Percentiles rank a stretch among this genome's conserved stretches.
These are phyloP conservation scores for Mya arenaria DNA, from an alignment of 1,140 invertebrate species.

Conservation along the genomic window DNA sequence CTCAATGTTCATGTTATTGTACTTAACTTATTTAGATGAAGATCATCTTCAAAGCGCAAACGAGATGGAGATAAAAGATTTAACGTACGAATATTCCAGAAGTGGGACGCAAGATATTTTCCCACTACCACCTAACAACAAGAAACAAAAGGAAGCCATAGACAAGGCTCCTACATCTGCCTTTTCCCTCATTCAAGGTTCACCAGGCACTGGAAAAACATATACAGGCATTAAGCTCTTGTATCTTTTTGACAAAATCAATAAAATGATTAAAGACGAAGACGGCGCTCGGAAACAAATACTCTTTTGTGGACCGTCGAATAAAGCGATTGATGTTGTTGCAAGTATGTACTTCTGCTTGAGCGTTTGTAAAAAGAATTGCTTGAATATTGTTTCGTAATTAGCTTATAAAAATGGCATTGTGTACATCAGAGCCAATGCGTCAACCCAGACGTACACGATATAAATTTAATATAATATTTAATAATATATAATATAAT, in stretches of 20 bases:
- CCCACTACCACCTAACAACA: too few species aligned
- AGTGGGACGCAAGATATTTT: too few species aligned
- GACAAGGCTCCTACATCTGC: too few species aligned
- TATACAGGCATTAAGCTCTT: constrained; percentile 68
- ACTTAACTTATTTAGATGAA: neutral
- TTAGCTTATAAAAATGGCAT: too few species aligned
- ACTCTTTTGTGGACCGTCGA: constrained; percentile 70
- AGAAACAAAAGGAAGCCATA: too few species aligned
- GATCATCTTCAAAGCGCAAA: neutral
- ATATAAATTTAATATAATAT: too few species aligned
- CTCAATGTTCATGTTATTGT: neutral
- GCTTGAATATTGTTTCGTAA: too few species aligned
- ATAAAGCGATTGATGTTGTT: constrained; percentile 65
- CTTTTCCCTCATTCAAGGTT: too few species aligned
- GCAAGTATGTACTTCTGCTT: constrained; percentile 48
- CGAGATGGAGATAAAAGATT: neutral
- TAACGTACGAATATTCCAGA: neutral
- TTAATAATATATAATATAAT: too few species aligned
- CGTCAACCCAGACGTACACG: too few species aligned
- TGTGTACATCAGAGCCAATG: too few species aligned
- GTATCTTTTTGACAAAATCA: constrained; percentile 67
- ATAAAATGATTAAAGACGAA: constrained; percentile 37
- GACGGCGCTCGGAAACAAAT: constrained; percentile 54
- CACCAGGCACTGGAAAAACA: constrained; percentile 74
- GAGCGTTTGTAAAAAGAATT: too few species aligned